phyloP scores from a whole-genome alignment of 2,113 vertebrate genomes.

The Mesitornis unicolor region DNA sequence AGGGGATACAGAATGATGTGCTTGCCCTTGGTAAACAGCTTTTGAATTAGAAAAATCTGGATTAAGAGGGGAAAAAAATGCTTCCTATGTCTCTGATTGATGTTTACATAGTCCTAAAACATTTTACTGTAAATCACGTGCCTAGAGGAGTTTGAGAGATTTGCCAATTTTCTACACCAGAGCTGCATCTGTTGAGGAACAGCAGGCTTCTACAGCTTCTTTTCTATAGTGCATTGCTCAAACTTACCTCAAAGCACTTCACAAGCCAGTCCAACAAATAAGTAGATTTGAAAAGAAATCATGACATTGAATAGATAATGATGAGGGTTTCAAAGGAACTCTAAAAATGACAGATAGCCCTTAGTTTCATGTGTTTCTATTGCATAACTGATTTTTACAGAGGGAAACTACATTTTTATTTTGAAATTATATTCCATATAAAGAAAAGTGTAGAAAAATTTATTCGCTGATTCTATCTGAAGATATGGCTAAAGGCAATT shows the following conservation, averaged over 20 bases:
- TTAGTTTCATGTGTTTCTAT: neutral
- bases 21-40: conserved; percentile 12
- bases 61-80: neutral
- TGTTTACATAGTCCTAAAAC: conserved; percentile 31
- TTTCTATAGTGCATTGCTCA: neutral
- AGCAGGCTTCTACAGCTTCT: neutral
- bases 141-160: conserved; percentile 25
- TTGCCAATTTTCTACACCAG: neutral
- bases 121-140: neutral
- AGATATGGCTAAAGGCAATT: neutral
- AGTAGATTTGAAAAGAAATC: neutral
- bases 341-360: neutral
- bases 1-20: neutral
- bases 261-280: neutral
- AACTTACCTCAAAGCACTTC: conserved; percentile 15
- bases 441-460: neutral
- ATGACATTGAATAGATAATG: neutral
- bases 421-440: neutral
- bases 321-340: neutral
- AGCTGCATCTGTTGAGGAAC: neutral
- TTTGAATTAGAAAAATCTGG: conserved; percentile 56
- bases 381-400: neutral
- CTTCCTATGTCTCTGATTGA: neutral
- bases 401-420: neutral
- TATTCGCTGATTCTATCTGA: neutral